These are phyloP conservation scores for Grapholita molesta DNA, from an alignment of 1,140 invertebrate genomes.

Conservation along the genomic window DNA sequence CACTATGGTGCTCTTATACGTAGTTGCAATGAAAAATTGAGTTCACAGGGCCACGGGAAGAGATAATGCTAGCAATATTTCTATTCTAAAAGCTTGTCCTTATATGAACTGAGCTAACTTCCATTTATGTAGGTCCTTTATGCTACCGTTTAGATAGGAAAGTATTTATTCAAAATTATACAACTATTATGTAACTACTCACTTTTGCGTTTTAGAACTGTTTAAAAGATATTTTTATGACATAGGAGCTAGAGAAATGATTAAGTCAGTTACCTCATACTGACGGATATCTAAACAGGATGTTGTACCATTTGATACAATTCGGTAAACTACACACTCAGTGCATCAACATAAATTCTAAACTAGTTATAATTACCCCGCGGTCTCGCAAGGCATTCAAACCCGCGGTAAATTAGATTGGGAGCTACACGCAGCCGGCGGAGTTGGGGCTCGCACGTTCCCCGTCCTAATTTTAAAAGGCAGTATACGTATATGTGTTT, in stretches of 20 bases:
- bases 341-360: constrained; percentile 12
- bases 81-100: neutral
- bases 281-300: neutral
- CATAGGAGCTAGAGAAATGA: no score
- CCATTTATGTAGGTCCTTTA: no score
- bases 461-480: constrained; percentile 41
- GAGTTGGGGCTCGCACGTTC: constrained; percentile 27
- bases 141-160: no score
- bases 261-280: neutral
- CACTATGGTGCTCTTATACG: neutral
- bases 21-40: neutral
- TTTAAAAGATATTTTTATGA: no score
- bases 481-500: constrained; percentile 20
- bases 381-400: constrained; percentile 8
- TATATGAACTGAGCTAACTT: no score
- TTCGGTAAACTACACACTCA: constrained; percentile 3
- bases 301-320: neutral
- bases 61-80: neutral
- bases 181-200: no score
- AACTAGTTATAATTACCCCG: constrained; percentile 10
- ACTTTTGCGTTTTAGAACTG: no score
- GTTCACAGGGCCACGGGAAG: neutral
- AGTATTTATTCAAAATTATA: no score
- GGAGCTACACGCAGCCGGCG: constrained; percentile 32
- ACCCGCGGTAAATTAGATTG: constrained; percentile 35